Evolutionary conservation across 2,797 vertebrate species (phyloP), one percentile per base, ranked within the genome.

Genomic region (Hemibagrus guttatus): DNA sequence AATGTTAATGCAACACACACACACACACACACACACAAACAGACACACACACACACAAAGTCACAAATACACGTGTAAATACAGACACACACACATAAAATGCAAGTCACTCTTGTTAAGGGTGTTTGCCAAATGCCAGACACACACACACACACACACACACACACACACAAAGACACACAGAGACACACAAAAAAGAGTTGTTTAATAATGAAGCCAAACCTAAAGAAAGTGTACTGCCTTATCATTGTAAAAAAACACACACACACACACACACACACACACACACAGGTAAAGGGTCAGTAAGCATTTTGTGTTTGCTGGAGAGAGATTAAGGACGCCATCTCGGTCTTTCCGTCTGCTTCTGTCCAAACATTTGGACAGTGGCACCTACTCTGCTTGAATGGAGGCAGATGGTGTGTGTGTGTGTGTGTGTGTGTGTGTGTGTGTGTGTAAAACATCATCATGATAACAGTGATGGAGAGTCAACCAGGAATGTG

Each of bases 311-410:
- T 59, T 75, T 84, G 59, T 89, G 87, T 90, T 87, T 90, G 79
- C 75, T 54, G 69, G 89, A 69, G 74, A 86, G 85, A 82, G 82
- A 83, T 84, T 85, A 71, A 81, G 71, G 52, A 69, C 81, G 75
- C 82, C 63, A 78, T 35, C 68, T 71, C 26, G 80, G 64, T 88
- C 86, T 90, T 91, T 93, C 82, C n/a, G 0, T 83, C 81, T 4
- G 80, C 69, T 13, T 85, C 78, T 89, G 86, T 93, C 82, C 88
- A 92, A 89, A 92, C 89, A 86, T 91, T 90, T 91, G 90, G 87
- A 91, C 88, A 90, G 82, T 56, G 87, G 68, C 84, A 75, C 84
- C 72, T 85, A 80, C 84, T 88, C 80, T 64, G 39, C 80, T 87
- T 83, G 85, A 28, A 88, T 85, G 46, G 75, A 85, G 87, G 85